phyloP scores from a whole-genome alignment of 2,797 vertebrate genomes.

The Coregonus suidteri region DNA sequence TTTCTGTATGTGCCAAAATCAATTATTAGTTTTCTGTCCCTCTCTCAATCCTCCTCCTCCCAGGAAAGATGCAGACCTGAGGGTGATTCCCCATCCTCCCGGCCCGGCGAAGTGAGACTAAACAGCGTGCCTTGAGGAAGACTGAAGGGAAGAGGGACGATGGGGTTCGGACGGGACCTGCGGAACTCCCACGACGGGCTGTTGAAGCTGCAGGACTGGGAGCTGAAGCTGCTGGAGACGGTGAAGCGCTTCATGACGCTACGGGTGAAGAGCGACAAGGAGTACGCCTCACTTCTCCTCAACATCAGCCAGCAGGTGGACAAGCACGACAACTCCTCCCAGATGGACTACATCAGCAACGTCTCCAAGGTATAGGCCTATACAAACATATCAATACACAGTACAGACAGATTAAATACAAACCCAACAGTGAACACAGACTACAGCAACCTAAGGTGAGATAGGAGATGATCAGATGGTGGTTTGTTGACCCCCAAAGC shows the following conservation, averaged over 20 bases:
- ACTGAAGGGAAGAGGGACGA: conserved; percentile 53
- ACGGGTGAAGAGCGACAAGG: conserved; percentile 95
- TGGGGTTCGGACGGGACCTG: conserved; percentile 96
- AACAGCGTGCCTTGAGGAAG: conserved; percentile 70
- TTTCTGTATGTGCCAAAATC: too few species aligned
- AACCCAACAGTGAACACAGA: too few species aligned
- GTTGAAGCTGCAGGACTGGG: conserved; percentile 96
- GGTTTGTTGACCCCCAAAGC: too few species aligned
- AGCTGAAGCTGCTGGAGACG: conserved; percentile 91
- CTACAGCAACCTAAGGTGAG: too few species aligned
- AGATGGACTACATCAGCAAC: conserved; percentile 89
- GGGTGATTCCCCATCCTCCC: conserved; percentile 32
- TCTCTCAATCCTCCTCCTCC: background rate
- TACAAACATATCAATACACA: background rate
- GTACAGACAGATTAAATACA: too few species aligned
- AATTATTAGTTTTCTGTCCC: too few species aligned
- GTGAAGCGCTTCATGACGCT: conserved; percentile 97
- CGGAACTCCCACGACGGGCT: conserved; percentile 94
- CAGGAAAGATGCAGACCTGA: conserved; percentile 74
- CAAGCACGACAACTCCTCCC: conserved; percentile 84
- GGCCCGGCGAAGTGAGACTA: conserved; percentile 33
- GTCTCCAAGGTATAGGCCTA: conserved; percentile 84
- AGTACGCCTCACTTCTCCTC: conserved; percentile 91
- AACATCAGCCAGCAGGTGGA: conserved; percentile 95
- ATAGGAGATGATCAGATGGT: too few species aligned